Conservation (phyloP, 2,113 vertebrate genomes). For the Agelaius phoeniceus region DNA sequence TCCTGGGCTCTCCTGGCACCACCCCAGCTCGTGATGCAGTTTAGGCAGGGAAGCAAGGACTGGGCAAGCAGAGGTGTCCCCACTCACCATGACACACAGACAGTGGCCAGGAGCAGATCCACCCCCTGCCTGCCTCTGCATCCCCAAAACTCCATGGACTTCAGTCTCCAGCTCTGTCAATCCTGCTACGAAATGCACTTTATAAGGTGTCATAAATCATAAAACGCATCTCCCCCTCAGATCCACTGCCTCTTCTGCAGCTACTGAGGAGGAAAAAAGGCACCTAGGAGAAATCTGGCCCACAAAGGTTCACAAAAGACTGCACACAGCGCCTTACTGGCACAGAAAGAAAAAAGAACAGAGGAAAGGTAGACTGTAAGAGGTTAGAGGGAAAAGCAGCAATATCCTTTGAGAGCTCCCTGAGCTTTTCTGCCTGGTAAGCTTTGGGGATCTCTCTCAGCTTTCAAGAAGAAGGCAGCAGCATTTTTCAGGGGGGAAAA, state of each 20-base stretch:
- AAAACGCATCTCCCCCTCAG: conserved; percentile 26
- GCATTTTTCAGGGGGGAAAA: background rate
- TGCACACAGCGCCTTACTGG: conserved; percentile 50
- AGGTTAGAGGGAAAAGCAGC: conserved; percentile 47
- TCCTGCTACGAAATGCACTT: conserved; percentile 34
- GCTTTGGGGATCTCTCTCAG: conserved; percentile 18
- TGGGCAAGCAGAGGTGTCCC: background rate
- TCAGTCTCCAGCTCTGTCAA: conserved; percentile 14
- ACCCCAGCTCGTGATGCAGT: background rate
- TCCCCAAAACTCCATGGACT: background rate
- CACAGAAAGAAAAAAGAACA: conserved; percentile 51
- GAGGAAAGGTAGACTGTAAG: conserved; percentile 29
- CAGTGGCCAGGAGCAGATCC: background rate
- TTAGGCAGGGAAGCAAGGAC: background rate
- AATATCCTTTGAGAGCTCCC: conserved; percentile 50
- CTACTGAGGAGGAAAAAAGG: conserved; percentile 60
- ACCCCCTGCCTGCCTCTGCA: background rate
- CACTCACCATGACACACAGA: background rate
- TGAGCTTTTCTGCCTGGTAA: conserved; percentile 13
- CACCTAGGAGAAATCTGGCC: conserved; percentile 59
- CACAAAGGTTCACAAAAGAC: conserved; percentile 65
- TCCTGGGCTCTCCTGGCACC: background rate
- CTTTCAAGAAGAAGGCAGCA: background rate
- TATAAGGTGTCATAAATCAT: conserved; percentile 40
- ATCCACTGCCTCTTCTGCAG: conserved; percentile 41